Conservation (phyloP, 2,113 vertebrate species). For the Lamprotornis superbus region DNA sequence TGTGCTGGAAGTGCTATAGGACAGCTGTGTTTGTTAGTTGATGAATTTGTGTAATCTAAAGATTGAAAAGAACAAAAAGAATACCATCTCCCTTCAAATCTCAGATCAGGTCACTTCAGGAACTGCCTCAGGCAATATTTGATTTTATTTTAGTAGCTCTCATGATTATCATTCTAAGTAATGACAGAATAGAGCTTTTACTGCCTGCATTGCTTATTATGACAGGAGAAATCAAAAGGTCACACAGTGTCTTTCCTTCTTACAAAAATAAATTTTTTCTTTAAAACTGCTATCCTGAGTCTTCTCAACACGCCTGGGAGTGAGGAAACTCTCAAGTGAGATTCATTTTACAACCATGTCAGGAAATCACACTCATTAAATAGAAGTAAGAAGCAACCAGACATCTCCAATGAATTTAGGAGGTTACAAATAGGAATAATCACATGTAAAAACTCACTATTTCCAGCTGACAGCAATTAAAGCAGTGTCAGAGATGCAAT, state of each 20-base stretch:
- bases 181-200: background rate
- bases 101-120: background rate
- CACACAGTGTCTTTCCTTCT: background rate
- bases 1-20: background rate
- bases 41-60: background rate
- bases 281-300: background rate
- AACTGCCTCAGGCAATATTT: background rate
- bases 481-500: background rate
- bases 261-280: background rate
- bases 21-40: background rate
- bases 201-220: background rate
- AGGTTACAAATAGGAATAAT: constrained; percentile 27
- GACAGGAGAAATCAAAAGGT: background rate
- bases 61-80: background rate
- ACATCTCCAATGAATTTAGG: background rate
- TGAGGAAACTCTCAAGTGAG: background rate
- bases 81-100: background rate
- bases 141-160: background rate
- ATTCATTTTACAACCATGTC: background rate
- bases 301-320: background rate
- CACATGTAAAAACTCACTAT: background rate
- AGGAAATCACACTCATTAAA: background rate
- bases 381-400: background rate
- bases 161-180: background rate
- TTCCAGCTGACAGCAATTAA: constrained; percentile 38